phyloP scores from a whole-genome alignment of 2,888 invertebrate genomes.

The Eueremaeus valkanovi region DNA sequence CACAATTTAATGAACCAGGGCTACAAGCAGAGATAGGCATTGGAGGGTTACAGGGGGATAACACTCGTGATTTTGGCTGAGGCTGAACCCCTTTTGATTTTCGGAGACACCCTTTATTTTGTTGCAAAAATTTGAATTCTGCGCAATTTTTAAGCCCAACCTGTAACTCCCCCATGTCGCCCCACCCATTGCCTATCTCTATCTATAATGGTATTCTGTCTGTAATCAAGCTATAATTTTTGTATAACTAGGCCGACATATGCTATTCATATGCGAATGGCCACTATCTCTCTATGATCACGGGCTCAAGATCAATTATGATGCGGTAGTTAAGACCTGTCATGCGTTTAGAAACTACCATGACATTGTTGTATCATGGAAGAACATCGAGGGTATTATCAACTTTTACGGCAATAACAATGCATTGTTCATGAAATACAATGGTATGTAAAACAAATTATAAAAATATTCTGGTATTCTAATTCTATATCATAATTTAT shows the following conservation, averaged over 20 bases:
- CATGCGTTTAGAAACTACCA: slow-evolving; percentile 94
- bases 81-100: no score
- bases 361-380: slow-evolving; percentile 94
- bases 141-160: no score
- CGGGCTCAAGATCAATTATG: slow-evolving; percentile 59
- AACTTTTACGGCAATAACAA: slow-evolving; percentile 94
- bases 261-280: slow-evolving; percentile 72
- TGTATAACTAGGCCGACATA: slow-evolving; percentile 30
- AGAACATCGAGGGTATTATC: slow-evolving; percentile 82
- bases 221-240: no score
- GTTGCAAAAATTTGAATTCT: no score
- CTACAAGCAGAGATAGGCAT: no score
- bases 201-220: no score
- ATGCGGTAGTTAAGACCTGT: slow-evolving; percentile 77
- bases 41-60: no score
- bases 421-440: slow-evolving; percentile 57
- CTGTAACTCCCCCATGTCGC: no score
- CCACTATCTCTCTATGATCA: slow-evolving; percentile 89
- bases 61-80: no score
- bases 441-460: slow-evolving; percentile 13
- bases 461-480: not conserved
- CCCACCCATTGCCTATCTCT: no score
- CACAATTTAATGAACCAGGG: no score
- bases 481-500: not conserved
- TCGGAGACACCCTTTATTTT: no score